Conservation (phyloP, 2,797 vertebrate genomes). For the Cuniculus paca region DNA sequence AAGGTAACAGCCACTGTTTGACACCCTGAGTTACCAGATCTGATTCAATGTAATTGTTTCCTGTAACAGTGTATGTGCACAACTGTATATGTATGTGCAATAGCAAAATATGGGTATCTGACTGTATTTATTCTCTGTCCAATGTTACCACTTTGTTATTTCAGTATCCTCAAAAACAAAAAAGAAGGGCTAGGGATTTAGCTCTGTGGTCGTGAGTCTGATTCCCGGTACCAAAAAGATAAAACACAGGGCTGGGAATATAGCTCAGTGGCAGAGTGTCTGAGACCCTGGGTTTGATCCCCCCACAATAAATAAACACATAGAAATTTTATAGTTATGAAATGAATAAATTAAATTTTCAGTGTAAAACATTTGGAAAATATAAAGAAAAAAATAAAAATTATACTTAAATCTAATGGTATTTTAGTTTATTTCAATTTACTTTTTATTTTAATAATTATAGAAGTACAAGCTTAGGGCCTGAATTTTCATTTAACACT, state of each 20-base stretch:
- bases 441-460: constrained; percentile 41
- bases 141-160: background rate
- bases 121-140: background rate
- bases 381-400: constrained; percentile 47
- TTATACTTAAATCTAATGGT: background rate
- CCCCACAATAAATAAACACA: background rate
- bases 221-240: too few species aligned
- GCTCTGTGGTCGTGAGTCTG: too few species aligned
- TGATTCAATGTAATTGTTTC: background rate
- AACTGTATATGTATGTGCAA: background rate
- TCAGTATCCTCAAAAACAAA: background rate
- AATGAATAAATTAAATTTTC: background rate
- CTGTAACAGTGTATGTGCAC: too few species aligned
- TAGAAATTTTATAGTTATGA: background rate
- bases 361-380: background rate
- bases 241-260: background rate
- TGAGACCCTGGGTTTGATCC: background rate
- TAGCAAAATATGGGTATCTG: background rate
- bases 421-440: constrained; percentile 38
- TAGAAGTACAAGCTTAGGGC: background rate
- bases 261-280: background rate
- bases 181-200: too few species aligned
- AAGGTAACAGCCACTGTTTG: background rate
- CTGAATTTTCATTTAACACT: constrained; percentile 45
- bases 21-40: background rate